phyloP scores from a whole-genome alignment of 2,113 vertebrate species.

The Grus americana region DNA sequence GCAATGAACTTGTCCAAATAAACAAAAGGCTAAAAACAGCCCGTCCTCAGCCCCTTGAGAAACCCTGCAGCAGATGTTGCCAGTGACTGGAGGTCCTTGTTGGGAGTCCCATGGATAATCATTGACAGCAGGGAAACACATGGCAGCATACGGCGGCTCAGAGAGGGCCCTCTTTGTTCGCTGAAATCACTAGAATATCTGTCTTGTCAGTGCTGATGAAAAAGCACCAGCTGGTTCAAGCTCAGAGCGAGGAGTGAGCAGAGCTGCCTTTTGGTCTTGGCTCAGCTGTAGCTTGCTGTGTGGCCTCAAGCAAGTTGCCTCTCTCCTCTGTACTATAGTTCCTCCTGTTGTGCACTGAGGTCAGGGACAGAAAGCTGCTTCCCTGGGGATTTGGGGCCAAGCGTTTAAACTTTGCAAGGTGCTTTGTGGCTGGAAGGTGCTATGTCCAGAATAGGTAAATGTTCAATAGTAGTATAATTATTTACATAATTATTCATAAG shows the following conservation, averaged over 20 bases:
- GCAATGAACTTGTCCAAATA: not conserved
- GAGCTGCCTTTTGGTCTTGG: not conserved
- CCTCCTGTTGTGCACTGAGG: not conserved
- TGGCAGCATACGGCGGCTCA: not conserved
- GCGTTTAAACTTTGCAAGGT: not conserved
- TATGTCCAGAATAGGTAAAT: not conserved
- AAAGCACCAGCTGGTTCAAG: not conserved
- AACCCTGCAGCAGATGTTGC: not conserved
- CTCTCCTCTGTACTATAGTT: not conserved
- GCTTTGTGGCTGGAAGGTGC: not conserved
- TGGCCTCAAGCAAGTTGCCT: not conserved
- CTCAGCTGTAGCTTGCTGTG: not conserved
- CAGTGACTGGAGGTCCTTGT: constrained; percentile 3
- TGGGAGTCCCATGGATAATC: constrained; percentile 16
- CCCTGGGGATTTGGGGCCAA: not conserved
- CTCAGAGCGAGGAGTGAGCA: not conserved
- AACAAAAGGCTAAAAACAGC: constrained; percentile 2
- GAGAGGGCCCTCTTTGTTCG: constrained; percentile 7
- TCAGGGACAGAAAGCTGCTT: not conserved
- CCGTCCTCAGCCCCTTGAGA: not conserved
- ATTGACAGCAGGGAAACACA: not conserved
- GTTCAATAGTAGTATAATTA: not conserved
- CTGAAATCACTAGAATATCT: not conserved
- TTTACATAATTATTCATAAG: not conserved
- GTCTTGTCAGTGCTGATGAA: not conserved